A percentile compares a stretch with the other conserved stretches of the same genome.
These are phyloP conservation scores for Diadumene lineata DNA, from an alignment of 92 coral and sea anemone genomes.

Conservation along the genomic window DNA sequence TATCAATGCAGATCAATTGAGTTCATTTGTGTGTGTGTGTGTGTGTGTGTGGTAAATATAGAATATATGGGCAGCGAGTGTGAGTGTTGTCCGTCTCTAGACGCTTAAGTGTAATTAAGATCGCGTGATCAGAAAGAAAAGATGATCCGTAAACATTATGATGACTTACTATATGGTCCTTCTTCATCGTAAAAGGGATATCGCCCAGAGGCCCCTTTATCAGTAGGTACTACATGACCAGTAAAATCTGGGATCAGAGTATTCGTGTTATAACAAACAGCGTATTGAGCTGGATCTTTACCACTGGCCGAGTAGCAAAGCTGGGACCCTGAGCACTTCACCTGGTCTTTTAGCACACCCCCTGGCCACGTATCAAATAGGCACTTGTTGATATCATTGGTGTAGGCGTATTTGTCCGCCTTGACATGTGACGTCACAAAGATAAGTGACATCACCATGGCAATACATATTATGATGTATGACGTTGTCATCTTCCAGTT, in stretches of 20 bases:
- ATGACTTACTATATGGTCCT: neutral
- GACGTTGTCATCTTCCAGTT: too few species aligned
- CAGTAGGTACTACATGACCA: constrained; percentile 13
- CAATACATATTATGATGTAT: too few species aligned
- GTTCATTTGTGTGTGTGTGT: too few species aligned
- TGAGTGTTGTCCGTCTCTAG: too few species aligned
- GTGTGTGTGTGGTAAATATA: too few species aligned
- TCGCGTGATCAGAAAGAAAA: too few species aligned
- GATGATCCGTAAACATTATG: too few species aligned
- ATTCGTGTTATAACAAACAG: constrained; percentile 35
- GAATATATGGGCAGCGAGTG: too few species aligned
- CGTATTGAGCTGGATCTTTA: constrained; percentile 14
- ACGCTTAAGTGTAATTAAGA: too few species aligned
- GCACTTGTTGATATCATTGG: neutral
- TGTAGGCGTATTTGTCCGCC: too few species aligned
- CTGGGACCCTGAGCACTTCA: constrained; percentile 9
- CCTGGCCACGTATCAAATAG: neutral
- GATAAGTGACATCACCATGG: neutral
- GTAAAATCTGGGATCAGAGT: constrained; percentile 43
- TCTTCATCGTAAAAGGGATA: neutral
- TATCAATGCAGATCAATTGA: too few species aligned
- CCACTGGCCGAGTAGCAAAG: neutral
- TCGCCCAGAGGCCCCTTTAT: neutral
- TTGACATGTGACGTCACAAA: neutral
- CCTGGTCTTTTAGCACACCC: neutral